These are phyloP conservation scores for Cyanoderma ruficeps DNA, from an alignment of 2,113 vertebrate genomes.

Conservation along the genomic window DNA sequence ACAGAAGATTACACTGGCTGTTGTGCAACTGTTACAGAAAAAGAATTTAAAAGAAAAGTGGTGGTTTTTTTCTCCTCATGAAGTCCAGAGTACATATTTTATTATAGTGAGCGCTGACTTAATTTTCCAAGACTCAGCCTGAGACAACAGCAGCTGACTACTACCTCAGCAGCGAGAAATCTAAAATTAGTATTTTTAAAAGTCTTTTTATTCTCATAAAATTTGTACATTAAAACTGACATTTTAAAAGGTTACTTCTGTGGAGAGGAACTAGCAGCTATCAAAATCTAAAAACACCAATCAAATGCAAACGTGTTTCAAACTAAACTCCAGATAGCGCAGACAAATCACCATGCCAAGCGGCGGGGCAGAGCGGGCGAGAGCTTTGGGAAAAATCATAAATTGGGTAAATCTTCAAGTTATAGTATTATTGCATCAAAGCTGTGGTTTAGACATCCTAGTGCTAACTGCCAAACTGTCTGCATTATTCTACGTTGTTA, in stretches of 20 bases:
- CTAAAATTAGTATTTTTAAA: conserved; percentile 66
- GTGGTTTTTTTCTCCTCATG: background rate
- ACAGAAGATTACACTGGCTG: conserved; percentile 25
- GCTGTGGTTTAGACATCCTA: background rate
- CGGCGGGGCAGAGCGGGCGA: fast-evolving
- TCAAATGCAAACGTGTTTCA: conserved; percentile 43
- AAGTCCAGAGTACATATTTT: conserved; percentile 54
- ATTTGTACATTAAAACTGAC: conserved; percentile 69
- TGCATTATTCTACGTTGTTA: background rate
- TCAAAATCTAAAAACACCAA: conserved; percentile 60
- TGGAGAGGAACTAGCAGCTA: conserved; percentile 51
- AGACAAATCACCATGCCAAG: background rate
- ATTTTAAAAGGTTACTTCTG: conserved; percentile 71
- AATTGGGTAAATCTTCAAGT: conserved; percentile 15
- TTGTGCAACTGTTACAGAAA: conserved; percentile 40
- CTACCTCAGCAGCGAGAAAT: conserved; percentile 47
- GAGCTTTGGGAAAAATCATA: background rate
- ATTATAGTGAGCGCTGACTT: conserved; percentile 53
- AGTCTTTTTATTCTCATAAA: conserved; percentile 71
- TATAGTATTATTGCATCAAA: background rate
- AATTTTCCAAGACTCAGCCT: conserved; percentile 57
- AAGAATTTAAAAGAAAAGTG: conserved; percentile 32
- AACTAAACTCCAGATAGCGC: background rate
- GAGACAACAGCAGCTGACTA: conserved; percentile 67
- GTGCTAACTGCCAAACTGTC: background rate